phyloP scores from a whole-genome alignment of 2,888 invertebrate genomes.

The Desoria tigrina region DNA sequence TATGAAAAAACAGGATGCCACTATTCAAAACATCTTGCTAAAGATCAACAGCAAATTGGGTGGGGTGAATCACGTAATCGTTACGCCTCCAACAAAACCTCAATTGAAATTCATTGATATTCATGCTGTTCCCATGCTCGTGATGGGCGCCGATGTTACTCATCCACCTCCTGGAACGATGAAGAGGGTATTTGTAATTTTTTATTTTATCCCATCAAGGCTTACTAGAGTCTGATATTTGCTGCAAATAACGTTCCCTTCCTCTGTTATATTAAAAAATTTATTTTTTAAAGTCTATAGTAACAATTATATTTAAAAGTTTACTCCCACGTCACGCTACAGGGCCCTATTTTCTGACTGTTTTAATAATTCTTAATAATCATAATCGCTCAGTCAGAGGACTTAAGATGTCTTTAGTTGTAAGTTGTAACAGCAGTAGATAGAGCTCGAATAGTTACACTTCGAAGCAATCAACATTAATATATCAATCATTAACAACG shows the following conservation, averaged over 20 bases:
- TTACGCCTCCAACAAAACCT: slow-evolving; percentile 4
- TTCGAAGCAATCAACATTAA: too few relatives aligned
- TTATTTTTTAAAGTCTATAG: too few relatives aligned
- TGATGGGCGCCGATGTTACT: slow-evolving; percentile 60
- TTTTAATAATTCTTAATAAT: too few relatives aligned
- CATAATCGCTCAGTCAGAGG: too few relatives aligned
- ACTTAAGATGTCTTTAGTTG: too few relatives aligned
- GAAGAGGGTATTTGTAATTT: neutral
- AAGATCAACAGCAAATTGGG: slow-evolving; percentile 59
- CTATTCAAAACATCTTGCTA: slow-evolving; percentile 54
- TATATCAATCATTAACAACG: too few relatives aligned
- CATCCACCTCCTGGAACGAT: slow-evolving; percentile 57
- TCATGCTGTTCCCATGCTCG: slow-evolving; percentile 39
- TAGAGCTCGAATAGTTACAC: too few relatives aligned
- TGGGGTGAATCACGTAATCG: slow-evolving; percentile 55
- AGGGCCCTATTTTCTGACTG: too few relatives aligned
- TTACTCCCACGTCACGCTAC: too few relatives aligned
- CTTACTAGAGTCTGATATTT: neutral
- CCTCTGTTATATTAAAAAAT: too few relatives aligned
- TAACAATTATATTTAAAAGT: too few relatives aligned
- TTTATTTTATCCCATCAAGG: neutral
- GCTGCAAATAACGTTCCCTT: neutral
- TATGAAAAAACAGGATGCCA: slow-evolving; percentile 28
- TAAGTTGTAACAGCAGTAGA: too few relatives aligned
- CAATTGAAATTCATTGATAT: slow-evolving; percentile 54